Percentiles rank a stretch among this genome's conserved stretches.
Evolutionary conservation across 2,888 invertebrate species (phyloP).

Genomic region (Piscicola geometra): DNA sequence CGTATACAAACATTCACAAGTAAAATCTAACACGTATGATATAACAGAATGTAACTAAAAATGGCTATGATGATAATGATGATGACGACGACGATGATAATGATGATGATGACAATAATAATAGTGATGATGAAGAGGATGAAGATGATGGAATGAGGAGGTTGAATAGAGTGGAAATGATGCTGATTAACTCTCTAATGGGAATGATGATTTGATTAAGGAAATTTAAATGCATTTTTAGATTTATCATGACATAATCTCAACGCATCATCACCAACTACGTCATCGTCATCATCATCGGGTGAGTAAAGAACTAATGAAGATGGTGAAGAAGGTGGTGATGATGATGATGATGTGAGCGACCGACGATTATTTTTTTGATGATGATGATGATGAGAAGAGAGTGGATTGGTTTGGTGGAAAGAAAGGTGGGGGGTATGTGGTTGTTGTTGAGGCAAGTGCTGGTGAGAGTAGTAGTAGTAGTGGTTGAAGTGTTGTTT

Average conservation of each 20-base stretch:
- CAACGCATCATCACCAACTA: not conserved
- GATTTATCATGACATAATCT: no score
- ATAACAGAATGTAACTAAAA: no score
- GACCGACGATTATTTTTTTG: not conserved
- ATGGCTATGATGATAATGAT: not conserved
- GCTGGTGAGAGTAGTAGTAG: not conserved
- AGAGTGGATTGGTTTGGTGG: not conserved
- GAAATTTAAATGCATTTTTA: not conserved
- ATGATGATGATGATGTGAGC: slow-evolving; percentile 20
- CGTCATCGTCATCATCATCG: not conserved
- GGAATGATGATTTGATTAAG: not conserved
- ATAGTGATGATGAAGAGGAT: slow-evolving; percentile 21
- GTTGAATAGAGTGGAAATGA: not conserved
- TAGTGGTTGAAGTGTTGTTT: slow-evolving; percentile 11
- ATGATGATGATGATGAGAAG: not conserved
- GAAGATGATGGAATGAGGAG: slow-evolving; percentile 22
- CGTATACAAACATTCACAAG: no score
- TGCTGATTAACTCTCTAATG: slow-evolving; percentile 5
- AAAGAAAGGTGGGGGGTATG: not conserved
- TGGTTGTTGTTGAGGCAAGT: slow-evolving; percentile 13
- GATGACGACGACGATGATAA: not conserved
- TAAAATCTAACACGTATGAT: no score
- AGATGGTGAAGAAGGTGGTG: slow-evolving; percentile 24
- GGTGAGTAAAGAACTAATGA: slow-evolving; percentile 17
- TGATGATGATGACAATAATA: not conserved